Evolutionary conservation across 2,113 vertebrate genomes (phyloP), one percentile per base, ranked within the genome.

Genomic region (Panurus biarmicus): DNA sequence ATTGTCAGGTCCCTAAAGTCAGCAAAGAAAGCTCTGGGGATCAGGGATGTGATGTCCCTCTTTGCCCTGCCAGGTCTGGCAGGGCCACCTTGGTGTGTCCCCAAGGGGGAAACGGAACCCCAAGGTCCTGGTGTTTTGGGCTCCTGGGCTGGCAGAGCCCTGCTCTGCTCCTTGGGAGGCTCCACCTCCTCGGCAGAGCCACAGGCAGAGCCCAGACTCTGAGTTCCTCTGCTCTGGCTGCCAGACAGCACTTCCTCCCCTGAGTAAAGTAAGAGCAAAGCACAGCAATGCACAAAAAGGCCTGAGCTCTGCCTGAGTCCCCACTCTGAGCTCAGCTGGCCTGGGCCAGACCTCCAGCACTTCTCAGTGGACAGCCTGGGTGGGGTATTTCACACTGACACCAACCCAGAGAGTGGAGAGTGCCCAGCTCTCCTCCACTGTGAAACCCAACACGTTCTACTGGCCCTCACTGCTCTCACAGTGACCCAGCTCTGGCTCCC

Each of bases 211-310:
- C 78, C 33, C 72, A 58, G 69, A 56, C 88, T 73, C 85, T 1
- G 54, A 64, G 91, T 64, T 93, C 67, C 83, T 67, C 80, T 38
- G 61, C 80, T 72, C 69, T 11, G 79, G 70, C 86, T 83, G 67
- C 19, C 36, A 95, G 77, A 85, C 73, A 87, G 65, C 23, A 72
- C 89, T 93, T 96, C 95, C 83, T 81, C 84, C 86, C 40, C 36
- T 1, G 4, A 51, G 57, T 14, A 40, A 81, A 79, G 48, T 3
- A 26, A 38, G 64, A 77, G 84, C 36, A 31, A n/a, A 16, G 69
- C 10, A 48, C 31, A 76, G 74, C 66, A 81, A 58, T 51, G 51
- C 40, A 44, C 64, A 75, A 22, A 26, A 50, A 65, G 15, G 13
- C 48, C 79, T 29, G 25, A 65, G 53, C 69, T 60, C 72, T 90